Conservation (phyloP, 2,113 vertebrate genomes). For the Chlamydotis undulata region DNA sequence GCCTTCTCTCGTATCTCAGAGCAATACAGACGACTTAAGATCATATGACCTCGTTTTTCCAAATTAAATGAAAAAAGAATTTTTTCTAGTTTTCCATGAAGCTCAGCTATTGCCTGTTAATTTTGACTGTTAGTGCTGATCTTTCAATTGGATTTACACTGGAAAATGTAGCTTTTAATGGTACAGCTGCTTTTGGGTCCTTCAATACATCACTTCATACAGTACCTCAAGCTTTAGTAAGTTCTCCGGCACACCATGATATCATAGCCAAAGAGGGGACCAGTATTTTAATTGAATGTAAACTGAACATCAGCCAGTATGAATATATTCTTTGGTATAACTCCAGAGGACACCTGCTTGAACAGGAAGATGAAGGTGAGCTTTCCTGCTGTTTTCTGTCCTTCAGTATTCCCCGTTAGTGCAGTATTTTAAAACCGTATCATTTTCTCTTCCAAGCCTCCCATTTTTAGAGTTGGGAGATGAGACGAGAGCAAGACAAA, state of each 20-base stretch:
- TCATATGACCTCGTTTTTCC: slow-evolving; percentile 70
- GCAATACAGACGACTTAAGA: slow-evolving; percentile 24
- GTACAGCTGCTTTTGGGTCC: slow-evolving; percentile 19
- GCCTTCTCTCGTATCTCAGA: neutral
- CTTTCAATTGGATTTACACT: slow-evolving; percentile 57
- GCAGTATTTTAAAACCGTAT: neutral
- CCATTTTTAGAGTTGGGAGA: neutral
- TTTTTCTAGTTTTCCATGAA: slow-evolving; percentile 73
- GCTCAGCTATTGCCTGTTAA: slow-evolving; percentile 70
- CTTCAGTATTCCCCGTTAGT: neutral
- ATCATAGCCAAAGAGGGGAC: slow-evolving; percentile 87
- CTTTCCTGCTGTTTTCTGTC: neutral
- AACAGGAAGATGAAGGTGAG: slow-evolving; percentile 75
- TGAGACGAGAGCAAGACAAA: neutral
- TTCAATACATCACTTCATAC: slow-evolving; percentile 60
- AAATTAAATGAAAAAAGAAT: slow-evolving; percentile 57
- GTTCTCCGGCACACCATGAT: slow-evolving; percentile 60
- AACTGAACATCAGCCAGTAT: slow-evolving; percentile 74
- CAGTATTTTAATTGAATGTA: slow-evolving; percentile 84
- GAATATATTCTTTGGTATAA: slow-evolving; percentile 87
- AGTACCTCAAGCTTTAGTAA: slow-evolving; percentile 34
- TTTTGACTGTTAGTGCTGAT: slow-evolving; percentile 52
- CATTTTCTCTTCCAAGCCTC: neutral
- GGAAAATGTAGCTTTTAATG: slow-evolving; percentile 68
- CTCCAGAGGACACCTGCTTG: slow-evolving; percentile 81